Conservation (phyloP, 2,113 vertebrate genomes). For the Cnemophilus loriae region DNA sequence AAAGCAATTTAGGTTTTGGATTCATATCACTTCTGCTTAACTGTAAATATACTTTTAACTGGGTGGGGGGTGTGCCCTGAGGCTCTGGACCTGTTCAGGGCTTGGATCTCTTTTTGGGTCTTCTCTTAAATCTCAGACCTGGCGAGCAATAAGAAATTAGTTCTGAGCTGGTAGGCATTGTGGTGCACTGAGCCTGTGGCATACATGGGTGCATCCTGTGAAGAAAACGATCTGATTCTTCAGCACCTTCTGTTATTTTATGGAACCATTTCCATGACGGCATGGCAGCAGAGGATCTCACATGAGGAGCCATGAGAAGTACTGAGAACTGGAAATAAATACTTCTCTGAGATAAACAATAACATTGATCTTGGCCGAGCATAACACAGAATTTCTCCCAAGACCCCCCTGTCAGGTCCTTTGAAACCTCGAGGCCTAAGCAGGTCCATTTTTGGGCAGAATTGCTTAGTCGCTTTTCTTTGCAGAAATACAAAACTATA, state of each 20-base stretch:
- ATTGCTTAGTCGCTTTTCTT: neutral
- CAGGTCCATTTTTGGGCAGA: conserved; percentile 20
- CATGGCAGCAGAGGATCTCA: neutral
- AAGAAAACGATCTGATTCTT: neutral
- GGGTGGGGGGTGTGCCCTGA: neutral
- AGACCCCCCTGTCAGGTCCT: neutral
- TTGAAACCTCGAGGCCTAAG: neutral
- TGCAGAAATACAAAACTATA: conserved; percentile 2
- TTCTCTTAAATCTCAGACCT: neutral
- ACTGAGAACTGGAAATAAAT: conserved; percentile 47
- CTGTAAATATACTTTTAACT: neutral
- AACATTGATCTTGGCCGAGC: conserved; percentile 50
- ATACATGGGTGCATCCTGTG: neutral
- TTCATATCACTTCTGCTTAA: neutral
- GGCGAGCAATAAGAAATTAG: neutral
- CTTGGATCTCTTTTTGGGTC: neutral
- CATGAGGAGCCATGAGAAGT: conserved; percentile 37
- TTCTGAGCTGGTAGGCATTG: neutral
- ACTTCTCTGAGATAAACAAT: conserved; percentile 54
- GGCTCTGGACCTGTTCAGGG: neutral
- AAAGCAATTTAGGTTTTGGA: neutral
- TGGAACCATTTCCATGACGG: neutral
- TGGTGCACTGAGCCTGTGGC: neutral
- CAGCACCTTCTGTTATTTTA: neutral
- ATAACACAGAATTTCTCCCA: conserved; percentile 24